phyloP scores from a whole-genome alignment of 2,797 vertebrate genomes.

The Phyllotis vaccarum region DNA sequence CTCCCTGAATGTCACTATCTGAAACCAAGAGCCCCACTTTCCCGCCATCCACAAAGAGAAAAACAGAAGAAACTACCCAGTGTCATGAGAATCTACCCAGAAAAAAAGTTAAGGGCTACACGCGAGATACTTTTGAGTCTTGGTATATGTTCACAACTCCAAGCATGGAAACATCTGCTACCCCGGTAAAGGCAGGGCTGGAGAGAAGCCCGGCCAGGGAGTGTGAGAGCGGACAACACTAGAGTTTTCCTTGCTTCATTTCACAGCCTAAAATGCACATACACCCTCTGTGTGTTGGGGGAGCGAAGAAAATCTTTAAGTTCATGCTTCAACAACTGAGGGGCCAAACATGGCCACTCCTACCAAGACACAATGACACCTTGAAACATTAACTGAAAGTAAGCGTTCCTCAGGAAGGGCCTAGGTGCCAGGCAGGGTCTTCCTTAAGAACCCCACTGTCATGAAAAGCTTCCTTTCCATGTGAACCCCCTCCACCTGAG shows the following conservation, averaged over 20 bases:
- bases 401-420: background rate
- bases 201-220: background rate
- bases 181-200: background rate
- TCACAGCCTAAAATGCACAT: background rate
- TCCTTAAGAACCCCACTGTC: background rate
- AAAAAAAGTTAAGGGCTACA: background rate
- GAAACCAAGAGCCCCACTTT: background rate
- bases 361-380: background rate
- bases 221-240: background rate
- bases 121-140: background rate
- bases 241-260: background rate
- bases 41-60: background rate
- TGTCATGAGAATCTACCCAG: background rate
- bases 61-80: background rate
- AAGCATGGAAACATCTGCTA: background rate
- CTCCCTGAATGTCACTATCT: background rate
- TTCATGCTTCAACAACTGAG: background rate
- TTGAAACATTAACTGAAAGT: background rate
- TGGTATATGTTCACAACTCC: background rate
- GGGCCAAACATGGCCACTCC: background rate
- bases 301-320: background rate
- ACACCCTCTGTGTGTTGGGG: background rate
- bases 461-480: background rate
- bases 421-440: background rate
- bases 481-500: background rate